A percentile compares a stretch with the other conserved stretches of the same genome.
phyloP scores from a whole-genome alignment of 2,888 invertebrate species.

The Cataglyphis albicans region DNA sequence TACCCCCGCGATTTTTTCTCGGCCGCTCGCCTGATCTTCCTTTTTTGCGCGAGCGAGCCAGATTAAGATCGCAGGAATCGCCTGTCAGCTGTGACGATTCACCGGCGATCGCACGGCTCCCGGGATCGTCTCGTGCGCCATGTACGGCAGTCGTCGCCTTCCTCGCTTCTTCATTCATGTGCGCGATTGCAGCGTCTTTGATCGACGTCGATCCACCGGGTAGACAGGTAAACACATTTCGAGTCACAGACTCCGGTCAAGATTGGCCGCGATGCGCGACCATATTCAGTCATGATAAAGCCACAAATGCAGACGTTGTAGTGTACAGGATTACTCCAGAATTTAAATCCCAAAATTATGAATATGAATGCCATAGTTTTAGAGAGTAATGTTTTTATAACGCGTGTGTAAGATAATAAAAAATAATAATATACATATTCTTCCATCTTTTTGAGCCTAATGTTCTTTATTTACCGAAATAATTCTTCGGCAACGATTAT shows the following conservation, averaged over 20 bases:
- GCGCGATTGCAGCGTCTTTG: not conserved
- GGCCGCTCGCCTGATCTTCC: slow-evolving; percentile 49
- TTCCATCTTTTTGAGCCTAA: not conserved
- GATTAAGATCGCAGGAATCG: slow-evolving; percentile 84
- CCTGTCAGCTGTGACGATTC: slow-evolving; percentile 81
- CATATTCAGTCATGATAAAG: slow-evolving; percentile 24
- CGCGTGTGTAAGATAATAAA: not conserved
- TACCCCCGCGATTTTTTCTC: slow-evolving; percentile 68
- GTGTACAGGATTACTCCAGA: not conserved
- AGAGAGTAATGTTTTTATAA: not conserved
- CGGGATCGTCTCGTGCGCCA: slow-evolving; percentile 71
- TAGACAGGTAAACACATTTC: slow-evolving; percentile 40
- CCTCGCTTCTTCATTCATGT: slow-evolving; percentile 46
- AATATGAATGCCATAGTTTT: not conserved
- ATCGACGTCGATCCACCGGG: slow-evolving; percentile 43
- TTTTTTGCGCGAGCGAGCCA: slow-evolving; percentile 77
- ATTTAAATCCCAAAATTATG: not conserved
- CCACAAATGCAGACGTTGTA: slow-evolving; percentile 8
- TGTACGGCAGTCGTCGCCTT: slow-evolving; percentile 66
- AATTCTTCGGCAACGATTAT: not conserved
- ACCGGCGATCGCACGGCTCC: slow-evolving; percentile 65
- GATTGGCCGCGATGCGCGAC: slow-evolving; percentile 32
- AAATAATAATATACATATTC: not conserved
- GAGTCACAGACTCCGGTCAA: not conserved
- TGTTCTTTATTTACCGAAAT: not conserved